Percentiles rank a stretch among this genome's conserved stretches.
Evolutionary conservation across 2,888 invertebrate genomes (phyloP).

Genomic region (Iselma pallidipennis): DNA sequence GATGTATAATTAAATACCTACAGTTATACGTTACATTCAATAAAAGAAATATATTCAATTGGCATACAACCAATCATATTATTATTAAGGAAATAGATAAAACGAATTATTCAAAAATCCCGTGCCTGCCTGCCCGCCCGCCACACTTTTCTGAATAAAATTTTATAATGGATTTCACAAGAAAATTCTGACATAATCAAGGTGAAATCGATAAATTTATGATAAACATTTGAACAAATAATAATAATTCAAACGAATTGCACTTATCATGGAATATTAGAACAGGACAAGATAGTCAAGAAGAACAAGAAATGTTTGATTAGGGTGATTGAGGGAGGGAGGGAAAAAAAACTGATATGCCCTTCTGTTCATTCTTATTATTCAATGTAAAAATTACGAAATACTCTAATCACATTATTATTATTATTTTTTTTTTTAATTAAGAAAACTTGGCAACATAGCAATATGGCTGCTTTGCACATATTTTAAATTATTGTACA

Average conservation of each 20-base stretch:
- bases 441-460: neutral
- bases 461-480: conserved; percentile 1
- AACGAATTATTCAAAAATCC: neutral
- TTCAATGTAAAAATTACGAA: neutral
- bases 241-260: too few species aligned
- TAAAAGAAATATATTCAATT: neutral
- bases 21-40: too few species aligned
- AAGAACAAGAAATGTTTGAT: too few species aligned
- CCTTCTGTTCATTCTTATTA: too few species aligned
- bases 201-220: neutral
- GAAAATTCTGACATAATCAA: neutral
- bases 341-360: too few species aligned
- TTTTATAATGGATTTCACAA: neutral
- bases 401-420: too few species aligned
- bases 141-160: neutral
- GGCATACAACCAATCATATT: neutral
- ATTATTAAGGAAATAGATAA: neutral
- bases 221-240: neutral
- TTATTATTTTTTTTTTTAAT: neutral
- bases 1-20: too few species aligned
- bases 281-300: too few species aligned
- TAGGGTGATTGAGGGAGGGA: too few species aligned
- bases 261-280: too few species aligned
- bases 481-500: neutral
- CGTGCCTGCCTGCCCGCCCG: neutral